A percentile compares a stretch with the other conserved stretches of the same genome.
These are phyloP conservation scores for Littorina saxatilis DNA, from an alignment of 1,140 invertebrate species.

Conservation along the genomic window DNA sequence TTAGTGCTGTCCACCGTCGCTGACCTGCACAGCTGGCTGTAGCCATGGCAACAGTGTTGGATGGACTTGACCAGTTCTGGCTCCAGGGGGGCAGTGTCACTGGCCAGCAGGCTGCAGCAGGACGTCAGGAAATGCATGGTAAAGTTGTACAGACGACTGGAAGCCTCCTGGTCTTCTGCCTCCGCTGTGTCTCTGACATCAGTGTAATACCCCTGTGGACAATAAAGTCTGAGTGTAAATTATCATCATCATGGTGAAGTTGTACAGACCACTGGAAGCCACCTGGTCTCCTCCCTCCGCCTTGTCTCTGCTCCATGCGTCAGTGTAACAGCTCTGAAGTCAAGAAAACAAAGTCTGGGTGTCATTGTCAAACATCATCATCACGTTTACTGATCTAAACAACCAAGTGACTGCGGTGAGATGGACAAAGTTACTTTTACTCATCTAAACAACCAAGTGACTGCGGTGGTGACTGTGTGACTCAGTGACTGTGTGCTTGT, in stretches of 20 bases:
- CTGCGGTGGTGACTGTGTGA: too few species aligned
- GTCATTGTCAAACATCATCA: too few species aligned
- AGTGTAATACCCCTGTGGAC: neutral
- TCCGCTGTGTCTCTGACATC: neutral
- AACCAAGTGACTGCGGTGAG: too few species aligned
- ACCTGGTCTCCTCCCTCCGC: too few species aligned
- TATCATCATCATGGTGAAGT: too few species aligned
- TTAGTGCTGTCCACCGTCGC: neutral
- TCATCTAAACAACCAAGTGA: too few species aligned
- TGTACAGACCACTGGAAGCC: neutral
- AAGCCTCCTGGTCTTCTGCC: neutral
- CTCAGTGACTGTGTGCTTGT: too few species aligned
- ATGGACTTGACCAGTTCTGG: neutral
- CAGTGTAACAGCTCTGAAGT: neutral
- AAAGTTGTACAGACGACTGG: neutral
- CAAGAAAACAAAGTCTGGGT: too few species aligned
- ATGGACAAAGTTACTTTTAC: too few species aligned
- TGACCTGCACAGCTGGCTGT: neutral
- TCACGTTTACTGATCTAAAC: too few species aligned
- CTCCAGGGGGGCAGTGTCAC: neutral
- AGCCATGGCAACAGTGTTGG: neutral
- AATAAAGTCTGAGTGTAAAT: neutral
- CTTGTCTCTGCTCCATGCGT: too few species aligned
- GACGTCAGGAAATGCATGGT: neutral
- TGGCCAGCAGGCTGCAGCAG: neutral